Evolutionary conservation across 1,140 invertebrate genomes (phyloP).

Genomic region (Pemphigus obesinymphae): DNA sequence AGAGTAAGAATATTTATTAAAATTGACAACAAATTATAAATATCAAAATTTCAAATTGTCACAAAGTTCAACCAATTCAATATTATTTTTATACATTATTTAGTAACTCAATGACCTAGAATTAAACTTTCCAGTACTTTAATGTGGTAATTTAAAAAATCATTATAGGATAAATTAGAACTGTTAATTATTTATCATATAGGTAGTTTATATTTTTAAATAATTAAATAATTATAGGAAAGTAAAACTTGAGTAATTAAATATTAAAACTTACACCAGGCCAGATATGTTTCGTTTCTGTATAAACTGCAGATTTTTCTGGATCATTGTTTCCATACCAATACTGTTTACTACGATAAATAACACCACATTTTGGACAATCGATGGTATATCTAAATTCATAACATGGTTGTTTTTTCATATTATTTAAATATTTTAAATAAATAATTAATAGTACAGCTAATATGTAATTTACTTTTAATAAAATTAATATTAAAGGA

Average conservation of each 20-base stretch:
- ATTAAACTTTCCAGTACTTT: background rate
- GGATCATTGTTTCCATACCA: conserved; percentile 81
- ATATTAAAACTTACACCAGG: conserved; percentile 58
- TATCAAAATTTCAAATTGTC: too few relatives aligned
- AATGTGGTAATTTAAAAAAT: background rate
- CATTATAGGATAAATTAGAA: background rate
- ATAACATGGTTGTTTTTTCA: background rate
- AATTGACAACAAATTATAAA: too few relatives aligned
- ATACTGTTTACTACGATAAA: conserved; percentile 73
- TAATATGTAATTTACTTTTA: background rate
- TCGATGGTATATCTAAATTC: conserved; percentile 64
- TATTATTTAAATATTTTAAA: background rate
- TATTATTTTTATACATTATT: background rate
- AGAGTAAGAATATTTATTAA: too few relatives aligned
- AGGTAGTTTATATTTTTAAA: background rate
- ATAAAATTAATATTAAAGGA: background rate
- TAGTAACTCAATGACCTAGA: background rate
- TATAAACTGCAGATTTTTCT: conserved; percentile 62
- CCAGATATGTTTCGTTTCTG: conserved; percentile 77
- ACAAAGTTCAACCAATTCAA: background rate
- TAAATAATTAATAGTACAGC: too few relatives aligned
- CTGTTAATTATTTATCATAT: background rate
- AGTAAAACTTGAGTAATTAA: too few relatives aligned
- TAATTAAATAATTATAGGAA: background rate
- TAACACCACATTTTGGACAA: conserved; percentile 75